Evolutionary conservation across 2,113 vertebrate species (phyloP).

Genomic region (Ranitomeya imitator): DNA sequence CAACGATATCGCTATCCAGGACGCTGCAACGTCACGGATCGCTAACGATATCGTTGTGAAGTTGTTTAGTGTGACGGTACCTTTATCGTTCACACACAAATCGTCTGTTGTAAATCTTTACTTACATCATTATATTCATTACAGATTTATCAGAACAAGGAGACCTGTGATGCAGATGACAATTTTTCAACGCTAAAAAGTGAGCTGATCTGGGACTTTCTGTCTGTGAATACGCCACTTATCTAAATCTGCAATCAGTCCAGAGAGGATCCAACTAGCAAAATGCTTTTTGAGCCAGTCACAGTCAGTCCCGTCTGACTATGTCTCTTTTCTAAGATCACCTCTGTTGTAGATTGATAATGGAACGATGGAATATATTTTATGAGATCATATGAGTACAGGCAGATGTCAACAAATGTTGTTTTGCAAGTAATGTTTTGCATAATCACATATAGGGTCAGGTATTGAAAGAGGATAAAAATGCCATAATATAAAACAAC

Average conservation of each 20-base stretch:
- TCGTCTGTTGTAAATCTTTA: neutral
- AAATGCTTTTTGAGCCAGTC: neutral
- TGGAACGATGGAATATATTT: neutral
- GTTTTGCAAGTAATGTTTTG: no score
- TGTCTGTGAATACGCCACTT: neutral
- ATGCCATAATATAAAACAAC: neutral
- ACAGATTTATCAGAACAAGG: slow-evolving; percentile 13
- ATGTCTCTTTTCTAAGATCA: neutral
- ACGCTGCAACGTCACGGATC: no score
- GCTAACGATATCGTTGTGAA: no score
- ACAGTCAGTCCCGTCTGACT: neutral
- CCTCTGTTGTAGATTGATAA: neutral
- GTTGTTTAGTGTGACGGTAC: no score
- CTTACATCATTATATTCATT: neutral
- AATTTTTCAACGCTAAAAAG: neutral
- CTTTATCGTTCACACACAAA: neutral
- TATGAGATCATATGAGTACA: neutral
- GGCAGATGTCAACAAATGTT: neutral
- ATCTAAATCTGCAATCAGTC: neutral
- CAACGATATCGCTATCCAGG: no score
- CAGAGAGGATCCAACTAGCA: neutral
- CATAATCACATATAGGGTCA: no score
- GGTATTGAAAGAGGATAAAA: neutral
- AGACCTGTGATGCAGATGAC: neutral
- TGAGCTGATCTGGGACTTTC: neutral